Percentiles rank a stretch among this genome's conserved stretches.
Conservation (phyloP, 2,113 vertebrate species). For the Cinclus cinclus region DNA sequence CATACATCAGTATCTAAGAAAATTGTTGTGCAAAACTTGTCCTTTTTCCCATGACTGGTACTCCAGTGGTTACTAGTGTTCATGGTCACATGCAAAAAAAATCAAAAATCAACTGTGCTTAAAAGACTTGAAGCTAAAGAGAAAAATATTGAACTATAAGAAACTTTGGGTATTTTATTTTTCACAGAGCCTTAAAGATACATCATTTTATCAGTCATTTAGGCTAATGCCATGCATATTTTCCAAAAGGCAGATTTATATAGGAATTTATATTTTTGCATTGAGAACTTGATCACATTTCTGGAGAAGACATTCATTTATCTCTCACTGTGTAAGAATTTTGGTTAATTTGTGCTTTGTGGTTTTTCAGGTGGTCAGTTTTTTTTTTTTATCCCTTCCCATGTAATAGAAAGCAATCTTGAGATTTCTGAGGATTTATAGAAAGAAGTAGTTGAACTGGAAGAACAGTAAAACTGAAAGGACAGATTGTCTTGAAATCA, state of each 20-base stretch:
- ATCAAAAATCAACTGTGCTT: background rate
- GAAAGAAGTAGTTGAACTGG: background rate
- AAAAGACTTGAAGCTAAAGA: background rate
- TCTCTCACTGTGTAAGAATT: background rate
- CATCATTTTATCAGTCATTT: background rate
- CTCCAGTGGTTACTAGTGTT: background rate
- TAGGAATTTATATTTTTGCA: background rate
- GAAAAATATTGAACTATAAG: accelerated
- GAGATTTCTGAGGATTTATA: background rate
- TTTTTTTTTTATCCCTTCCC: background rate
- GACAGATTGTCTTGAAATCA: background rate
- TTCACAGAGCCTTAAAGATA: background rate
- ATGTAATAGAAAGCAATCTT: background rate
- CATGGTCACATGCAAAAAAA: background rate
- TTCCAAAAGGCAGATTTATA: background rate
- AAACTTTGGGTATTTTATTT: background rate
- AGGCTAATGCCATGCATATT: background rate
- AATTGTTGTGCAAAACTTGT: background rate
- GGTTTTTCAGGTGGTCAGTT: background rate
- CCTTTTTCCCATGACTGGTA: background rate
- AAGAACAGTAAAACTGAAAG: background rate
- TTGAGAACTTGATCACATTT: background rate
- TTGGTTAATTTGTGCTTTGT: background rate
- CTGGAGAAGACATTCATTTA: background rate
- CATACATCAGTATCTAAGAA: background rate